Evolutionary conservation across 2,113 vertebrate species (phyloP).

Genomic region (Todiramphus saurophagus): DNA sequence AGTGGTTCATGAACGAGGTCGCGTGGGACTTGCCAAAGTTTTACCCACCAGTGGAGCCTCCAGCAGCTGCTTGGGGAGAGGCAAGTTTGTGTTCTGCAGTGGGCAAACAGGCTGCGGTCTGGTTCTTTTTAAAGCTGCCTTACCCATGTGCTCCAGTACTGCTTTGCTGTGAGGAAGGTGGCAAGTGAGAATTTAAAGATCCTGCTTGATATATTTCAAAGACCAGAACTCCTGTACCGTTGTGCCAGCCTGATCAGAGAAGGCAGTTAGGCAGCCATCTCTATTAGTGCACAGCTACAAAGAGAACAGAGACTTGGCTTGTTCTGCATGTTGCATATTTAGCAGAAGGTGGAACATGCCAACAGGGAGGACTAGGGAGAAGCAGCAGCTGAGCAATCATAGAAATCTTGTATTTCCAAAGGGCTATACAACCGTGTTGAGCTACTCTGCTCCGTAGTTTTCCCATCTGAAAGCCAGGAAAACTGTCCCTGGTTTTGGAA

Average conservation of each 20-base stretch:
- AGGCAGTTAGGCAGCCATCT: neutral
- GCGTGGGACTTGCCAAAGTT: conserved; percentile 96
- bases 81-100: conserved; percentile 67
- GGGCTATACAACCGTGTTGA: neutral
- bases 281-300: neutral
- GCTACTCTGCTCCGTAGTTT: neutral
- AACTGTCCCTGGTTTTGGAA: neutral
- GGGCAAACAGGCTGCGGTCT: neutral
- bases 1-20: conserved; percentile 95
- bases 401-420: neutral
- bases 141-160: rapidly evolving
- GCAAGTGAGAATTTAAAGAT: neutral
- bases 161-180: neutral
- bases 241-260: neutral
- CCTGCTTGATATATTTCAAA: neutral
- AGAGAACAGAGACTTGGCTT: neutral
- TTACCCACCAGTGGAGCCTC: conserved; percentile 95
- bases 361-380: neutral
- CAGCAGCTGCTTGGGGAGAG: conserved; percentile 94
- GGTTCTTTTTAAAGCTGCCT: neutral
- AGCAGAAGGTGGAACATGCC: neutral
- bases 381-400: neutral
- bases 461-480: neutral
- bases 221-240: neutral
- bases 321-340: neutral